Evolutionary conservation across 2,113 vertebrate genomes (phyloP), one percentile per base, ranked within the genome.

Genomic region (Syngnathoides biaculeatus): DNA sequence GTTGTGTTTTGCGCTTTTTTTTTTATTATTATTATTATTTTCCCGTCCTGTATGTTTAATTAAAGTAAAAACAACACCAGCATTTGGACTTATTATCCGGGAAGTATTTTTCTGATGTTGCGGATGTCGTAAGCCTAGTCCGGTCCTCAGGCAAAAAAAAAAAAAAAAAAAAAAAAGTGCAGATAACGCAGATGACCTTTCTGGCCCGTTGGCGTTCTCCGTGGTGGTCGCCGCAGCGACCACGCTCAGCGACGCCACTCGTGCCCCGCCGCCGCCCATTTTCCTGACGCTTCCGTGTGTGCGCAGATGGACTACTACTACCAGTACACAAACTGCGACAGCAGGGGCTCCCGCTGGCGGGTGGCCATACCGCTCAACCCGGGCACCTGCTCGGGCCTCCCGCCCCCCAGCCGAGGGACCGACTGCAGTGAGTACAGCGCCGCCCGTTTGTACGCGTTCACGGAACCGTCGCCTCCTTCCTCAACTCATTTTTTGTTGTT

Each of bases 321-420:
- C 82, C 93, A 98, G 89, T 99, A 99, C 86, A 99, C 97, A 0
- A 96, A 99, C 76, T 99, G 97, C 65, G 96, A 99, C 86, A 94
- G 93, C 92, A 95, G 92, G 8, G 96, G 95, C 64, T 96, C 96
- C 69, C 93, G 97, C 78, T 99, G 97, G 97, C 94, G 97, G 69
- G 97, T 99, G 47, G 93, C 97, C 76, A 92, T 99, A 74, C 97
- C 97, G 0, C 92, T 93, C 53, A 88, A 68, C 0, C 87, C 90
- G 0, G 91, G 86, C 60, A 88, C 90, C 71, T 98, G 97, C 87
- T 92, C 91, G 39, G 93, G 93, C 84, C 91, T 99, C 50, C 97
- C 97, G 0, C 93, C 97, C 74, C 97, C 97, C 0, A 93, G 94
- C 86, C 94, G 92, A 91, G 97, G 97, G 87, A 96, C 94, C 77